Evolutionary conservation across 1,140 invertebrate species (phyloP).

Genomic region (Drosophila triauraria): DNA sequence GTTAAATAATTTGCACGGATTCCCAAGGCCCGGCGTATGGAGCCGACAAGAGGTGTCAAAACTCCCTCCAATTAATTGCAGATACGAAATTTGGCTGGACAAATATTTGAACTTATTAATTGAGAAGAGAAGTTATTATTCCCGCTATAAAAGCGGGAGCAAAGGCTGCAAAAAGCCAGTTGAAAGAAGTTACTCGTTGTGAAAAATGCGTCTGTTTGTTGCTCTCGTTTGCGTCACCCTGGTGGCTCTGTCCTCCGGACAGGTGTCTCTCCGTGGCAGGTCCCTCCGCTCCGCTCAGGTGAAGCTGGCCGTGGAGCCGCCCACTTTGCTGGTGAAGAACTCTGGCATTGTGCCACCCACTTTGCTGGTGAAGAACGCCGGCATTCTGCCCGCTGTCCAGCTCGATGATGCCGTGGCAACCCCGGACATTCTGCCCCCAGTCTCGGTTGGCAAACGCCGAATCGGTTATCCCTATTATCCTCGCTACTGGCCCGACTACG

Average conservation of each 20-base stretch:
- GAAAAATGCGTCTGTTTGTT: slow-evolving; percentile 49
- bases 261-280: slow-evolving; percentile 30
- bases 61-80: slow-evolving; percentile 32
- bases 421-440: slow-evolving; percentile 2
- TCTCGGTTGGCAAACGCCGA: slow-evolving; percentile 9
- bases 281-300: slow-evolving; percentile 9
- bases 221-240: slow-evolving; percentile 40
- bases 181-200: slow-evolving; percentile 39
- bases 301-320: slow-evolving; percentile 29
- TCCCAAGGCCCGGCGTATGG: slow-evolving; percentile 30
- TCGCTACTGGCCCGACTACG: slow-evolving; percentile 42
- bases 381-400: slow-evolving; percentile 17
- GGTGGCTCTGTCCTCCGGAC: slow-evolving; percentile 42
- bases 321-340: slow-evolving; percentile 10
- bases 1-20: slow-evolving; percentile 48
- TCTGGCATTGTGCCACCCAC: slow-evolving; percentile 16
- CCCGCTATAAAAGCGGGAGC: slow-evolving; percentile 37
- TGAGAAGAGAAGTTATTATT: not conserved
- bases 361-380: slow-evolving; percentile 30
- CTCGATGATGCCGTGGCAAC: slow-evolving; percentile 7
- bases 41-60: not conserved
- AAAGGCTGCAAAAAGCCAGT: slow-evolving; percentile 9
- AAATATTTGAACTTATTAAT: slow-evolving; percentile 35
- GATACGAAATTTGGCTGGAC: slow-evolving; percentile 32
- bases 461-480: slow-evolving; percentile 27